Base-by-base conservation (phyloP, 2,113 vertebrate species). In the Lagopus muta region DNA sequence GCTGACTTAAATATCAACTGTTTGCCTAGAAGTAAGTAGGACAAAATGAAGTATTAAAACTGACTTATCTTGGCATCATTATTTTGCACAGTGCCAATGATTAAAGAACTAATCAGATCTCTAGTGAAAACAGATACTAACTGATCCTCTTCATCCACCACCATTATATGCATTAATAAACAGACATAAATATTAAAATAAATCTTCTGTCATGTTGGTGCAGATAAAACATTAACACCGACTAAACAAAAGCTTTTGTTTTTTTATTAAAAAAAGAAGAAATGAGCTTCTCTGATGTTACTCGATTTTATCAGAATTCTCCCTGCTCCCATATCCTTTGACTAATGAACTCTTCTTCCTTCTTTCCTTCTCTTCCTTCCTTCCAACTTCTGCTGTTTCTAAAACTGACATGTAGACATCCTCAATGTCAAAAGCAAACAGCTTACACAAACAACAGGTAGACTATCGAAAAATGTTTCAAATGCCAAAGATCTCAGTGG, bases 321-420 rank as follows among this genome's bases (percentile, higher is more conserved):
- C 15, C 6, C 3, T 3, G 2, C 1, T 8, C 5, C 28, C 7
- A 0, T 10, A 3, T 28, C 21, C 60, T 4, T 6, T 42, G 19
- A 78, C 10, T 84, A 83, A 74, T 1, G 1, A 19, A 62, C 30
- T 6, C 28, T 10, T 18, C n/a, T 16, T 83, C 25, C 18, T 43
- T 43, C 42, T 43, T 43, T 43, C 42, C 15, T 43, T 43, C 42
- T 43, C 42, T 43, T 43, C 42, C 42, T 16, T 43, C 42, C 15
- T 43, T 83, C 25, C 13, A 45, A 11, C 30, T 84, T 89, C n/a
- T 73, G 17, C 54, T 48, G 5, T 28, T 77, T 10, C 57, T 72
- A 34, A 5, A 81, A 11, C 7, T 45, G 16, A 72, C 3, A 61
- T 2, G 1, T 1, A 67, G 16, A 13, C 72, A 85, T 79, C 28